Percentiles rank a stretch among this genome's conserved stretches.
Conservation (phyloP, 1,140 invertebrate species). For the Venturia canescens region DNA sequence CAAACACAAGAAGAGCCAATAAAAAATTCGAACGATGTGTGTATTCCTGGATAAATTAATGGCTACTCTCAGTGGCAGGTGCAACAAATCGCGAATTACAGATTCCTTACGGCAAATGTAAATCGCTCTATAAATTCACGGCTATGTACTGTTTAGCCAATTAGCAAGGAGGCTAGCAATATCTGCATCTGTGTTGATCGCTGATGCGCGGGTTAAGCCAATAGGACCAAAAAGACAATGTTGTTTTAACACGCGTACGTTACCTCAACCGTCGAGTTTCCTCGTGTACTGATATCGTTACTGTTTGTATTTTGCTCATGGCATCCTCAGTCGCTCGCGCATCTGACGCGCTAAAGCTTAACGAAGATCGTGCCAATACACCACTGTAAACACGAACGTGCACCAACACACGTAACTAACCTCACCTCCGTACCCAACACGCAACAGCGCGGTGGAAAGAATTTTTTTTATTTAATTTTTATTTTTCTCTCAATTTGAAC, state of each 20-base stretch:
- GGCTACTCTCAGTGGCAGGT: conserved; percentile 51
- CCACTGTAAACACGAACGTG: background rate
- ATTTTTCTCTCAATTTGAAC: too few species aligned
- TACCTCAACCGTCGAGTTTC: background rate
- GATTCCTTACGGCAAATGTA: conserved; percentile 67
- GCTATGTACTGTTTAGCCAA: conserved; percentile 69
- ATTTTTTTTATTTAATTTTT: too few species aligned
- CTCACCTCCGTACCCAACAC: background rate
- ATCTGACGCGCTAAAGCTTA: background rate
- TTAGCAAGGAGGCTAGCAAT: conserved; percentile 56
- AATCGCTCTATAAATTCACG: conserved; percentile 66
- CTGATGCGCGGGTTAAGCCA: conserved; percentile 24
- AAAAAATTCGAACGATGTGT: background rate
- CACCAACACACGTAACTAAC: background rate
- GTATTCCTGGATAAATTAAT: conserved; percentile 42
- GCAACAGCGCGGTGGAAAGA: background rate
- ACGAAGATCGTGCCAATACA: conserved; percentile 26
- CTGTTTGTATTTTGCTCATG: background rate
- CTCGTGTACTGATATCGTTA: conserved; percentile 7
- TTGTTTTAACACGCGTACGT: conserved; percentile 22
- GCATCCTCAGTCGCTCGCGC: background rate
- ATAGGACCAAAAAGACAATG: background rate
- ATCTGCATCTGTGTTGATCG: background rate
- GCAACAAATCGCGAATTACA: conserved; percentile 61
- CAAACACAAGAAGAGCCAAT: background rate